Percentiles rank a stretch among this genome's conserved stretches.
These are phyloP conservation scores for Caenorhabditis zanzibari DNA, from an alignment of 2,888 invertebrate genomes.

Conservation along the genomic window DNA sequence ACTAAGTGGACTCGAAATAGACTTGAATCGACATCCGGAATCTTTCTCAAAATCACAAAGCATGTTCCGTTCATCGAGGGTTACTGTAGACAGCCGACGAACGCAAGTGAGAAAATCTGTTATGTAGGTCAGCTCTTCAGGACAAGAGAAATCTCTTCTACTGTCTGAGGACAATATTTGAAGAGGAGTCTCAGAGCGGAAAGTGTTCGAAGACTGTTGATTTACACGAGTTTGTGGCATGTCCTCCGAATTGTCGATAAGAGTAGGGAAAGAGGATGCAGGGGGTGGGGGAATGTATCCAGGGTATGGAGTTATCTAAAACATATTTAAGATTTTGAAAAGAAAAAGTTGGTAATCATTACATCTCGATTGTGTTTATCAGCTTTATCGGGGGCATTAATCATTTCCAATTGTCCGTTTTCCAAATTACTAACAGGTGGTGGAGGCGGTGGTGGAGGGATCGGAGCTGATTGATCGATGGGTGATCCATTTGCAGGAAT, in stretches of 20 bases:
- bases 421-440: slow-evolving; percentile 18
- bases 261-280: slow-evolving; percentile 53
- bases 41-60: slow-evolving; percentile 67
- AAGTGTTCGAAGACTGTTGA: slow-evolving; percentile 63
- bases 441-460: slow-evolving; percentile 56
- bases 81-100: slow-evolving; percentile 60
- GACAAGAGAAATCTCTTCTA: slow-evolving; percentile 51
- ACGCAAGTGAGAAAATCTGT: slow-evolving; percentile 67
- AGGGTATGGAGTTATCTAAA: slow-evolving; percentile 70
- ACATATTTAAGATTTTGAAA: not conserved
- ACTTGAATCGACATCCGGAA: slow-evolving; percentile 68
- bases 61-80: slow-evolving; percentile 63
- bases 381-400: slow-evolving; percentile 31
- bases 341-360: not conserved
- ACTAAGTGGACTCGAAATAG: slow-evolving; percentile 62
- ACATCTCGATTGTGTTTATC: slow-evolving; percentile 5
- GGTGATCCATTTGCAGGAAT: slow-evolving; percentile 46
- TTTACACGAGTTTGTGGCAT: slow-evolving; percentile 29
- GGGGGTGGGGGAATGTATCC: slow-evolving; percentile 75
- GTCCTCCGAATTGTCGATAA: slow-evolving; percentile 54
- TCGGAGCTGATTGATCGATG: slow-evolving; percentile 51
- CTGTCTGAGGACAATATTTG: slow-evolving; percentile 30
- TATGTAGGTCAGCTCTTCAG: slow-evolving; percentile 51
- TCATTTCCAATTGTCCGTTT: slow-evolving; percentile 57
- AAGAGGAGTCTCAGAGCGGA: slow-evolving; percentile 55